Percentiles rank a stretch among this genome's conserved stretches.
Evolutionary conservation across 2,113 vertebrate species (phyloP).

Genomic region (Nymphicus hollandicus): DNA sequence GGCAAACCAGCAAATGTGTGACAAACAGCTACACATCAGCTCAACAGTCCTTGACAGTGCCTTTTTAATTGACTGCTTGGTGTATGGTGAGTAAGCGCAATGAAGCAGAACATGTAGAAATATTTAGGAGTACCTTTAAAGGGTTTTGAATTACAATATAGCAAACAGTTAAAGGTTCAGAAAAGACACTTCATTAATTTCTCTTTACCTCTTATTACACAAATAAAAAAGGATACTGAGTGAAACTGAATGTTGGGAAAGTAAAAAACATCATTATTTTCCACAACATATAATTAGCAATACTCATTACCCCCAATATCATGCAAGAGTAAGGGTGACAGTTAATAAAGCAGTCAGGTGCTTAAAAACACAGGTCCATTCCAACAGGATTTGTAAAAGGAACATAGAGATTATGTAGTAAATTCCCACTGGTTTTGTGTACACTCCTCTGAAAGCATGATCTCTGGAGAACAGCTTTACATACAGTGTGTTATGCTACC

Average conservation of each 20-base stretch:
- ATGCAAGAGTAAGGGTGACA: neutral
- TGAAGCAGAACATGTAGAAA: neutral
- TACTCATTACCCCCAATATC: neutral
- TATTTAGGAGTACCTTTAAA: neutral
- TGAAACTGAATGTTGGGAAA: neutral
- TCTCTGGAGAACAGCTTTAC: neutral
- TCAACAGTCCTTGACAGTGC: neutral
- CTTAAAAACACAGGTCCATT: neutral
- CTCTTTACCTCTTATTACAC: neutral
- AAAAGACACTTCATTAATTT: neutral
- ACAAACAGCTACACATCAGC: neutral
- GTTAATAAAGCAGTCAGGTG: neutral
- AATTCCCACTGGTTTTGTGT: neutral
- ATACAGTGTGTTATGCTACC: neutral
- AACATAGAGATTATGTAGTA: neutral
- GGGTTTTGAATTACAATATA: neutral
- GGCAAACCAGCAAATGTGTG: neutral
- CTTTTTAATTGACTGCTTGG: neutral
- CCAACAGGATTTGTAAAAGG: neutral
- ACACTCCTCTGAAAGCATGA: neutral
- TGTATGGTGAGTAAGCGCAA: neutral
- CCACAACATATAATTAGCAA: neutral
- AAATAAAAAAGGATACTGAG: neutral
- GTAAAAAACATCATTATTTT: neutral
- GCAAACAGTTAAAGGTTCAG: neutral